A percentile compares a stretch with the other conserved stretches of the same genome.
These are phyloP conservation scores for Melanotaenia parkinsoni DNA, from an alignment of 2,797 vertebrate genomes.

Conservation along the genomic window DNA sequence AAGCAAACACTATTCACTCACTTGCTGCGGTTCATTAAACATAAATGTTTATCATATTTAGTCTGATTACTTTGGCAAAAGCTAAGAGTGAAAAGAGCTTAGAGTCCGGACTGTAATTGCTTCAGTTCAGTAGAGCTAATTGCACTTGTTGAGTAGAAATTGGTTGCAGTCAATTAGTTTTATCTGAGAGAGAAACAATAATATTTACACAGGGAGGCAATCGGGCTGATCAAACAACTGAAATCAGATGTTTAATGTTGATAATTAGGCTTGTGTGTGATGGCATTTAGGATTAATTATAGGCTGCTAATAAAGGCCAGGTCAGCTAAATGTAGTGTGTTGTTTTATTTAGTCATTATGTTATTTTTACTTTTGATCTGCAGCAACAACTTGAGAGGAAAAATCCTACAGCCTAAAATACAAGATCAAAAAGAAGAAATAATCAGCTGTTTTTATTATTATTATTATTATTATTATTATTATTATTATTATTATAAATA, in stretches of 20 bases:
- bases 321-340: not conserved
- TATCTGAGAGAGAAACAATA: conserved; percentile 54
- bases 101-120: conserved; percentile 46
- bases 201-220: conserved; percentile 58
- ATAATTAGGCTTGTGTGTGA: conserved; percentile 18
- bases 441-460: too few species aligned
- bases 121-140: conserved; percentile 52
- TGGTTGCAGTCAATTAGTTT: conserved; percentile 58
- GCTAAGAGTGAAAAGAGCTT: conserved; percentile 15
- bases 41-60: conserved; percentile 65
- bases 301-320: not conserved
- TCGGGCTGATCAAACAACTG: conserved; percentile 44
- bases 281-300: conserved; percentile 8
- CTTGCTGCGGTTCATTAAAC: conserved; percentile 56
- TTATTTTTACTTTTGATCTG: not conserved
- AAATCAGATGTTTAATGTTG: not conserved
- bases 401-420: not conserved
- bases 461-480: too few species aligned
- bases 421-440: not conserved
- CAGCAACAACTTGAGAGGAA: not conserved
- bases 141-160: conserved; percentile 64
- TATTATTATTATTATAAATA: not conserved
- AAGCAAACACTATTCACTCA: not conserved
- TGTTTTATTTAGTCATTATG: not conserved
- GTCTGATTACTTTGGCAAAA: conserved; percentile 65